Evolutionary conservation across 2,113 vertebrate genomes (phyloP), one percentile per base, ranked within the genome.

Genomic region (Entomyzon cyanotis): DNA sequence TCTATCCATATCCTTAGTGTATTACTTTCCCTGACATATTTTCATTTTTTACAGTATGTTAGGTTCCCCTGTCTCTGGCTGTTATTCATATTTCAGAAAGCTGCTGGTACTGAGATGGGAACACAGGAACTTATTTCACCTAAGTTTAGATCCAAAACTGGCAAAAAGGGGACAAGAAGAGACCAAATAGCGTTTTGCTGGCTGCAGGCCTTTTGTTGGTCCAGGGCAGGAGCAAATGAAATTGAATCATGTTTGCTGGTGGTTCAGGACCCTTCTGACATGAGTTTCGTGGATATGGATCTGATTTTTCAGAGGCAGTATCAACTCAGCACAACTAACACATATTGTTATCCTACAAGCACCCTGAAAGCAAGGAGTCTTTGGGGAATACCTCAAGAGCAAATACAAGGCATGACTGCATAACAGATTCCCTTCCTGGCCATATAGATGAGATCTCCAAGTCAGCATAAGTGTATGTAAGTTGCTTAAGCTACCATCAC

Each of bases 251-350:
- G 7, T 39, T 47, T 80, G 19, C 31, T 30, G 7, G 13, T 62
- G 21, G 33, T 39, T 82, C 28, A 64, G 37, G 25, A 77, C 33
- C 12, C 25, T 74, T 87, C 59, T n/a, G 35, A 74, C 6, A 22
- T 16, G 31, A 74, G 22, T 31, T 77, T 33, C 0, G 0, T 55
- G 33, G 7, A 59, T 49, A 62, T 1, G 1, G 27, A 53, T 53
- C n/a, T 53, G 39, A 63, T 46, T 71, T 73, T 55, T 52, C 23
- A 56, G 15, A 55, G 22, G 35, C 31, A 23, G 15, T 44, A 70
- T 47, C 47, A 73, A 31, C 15, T 25, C 63, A 87, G 25, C 12
- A 87, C 87, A 89, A 52, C 1, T 9, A 82, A 50, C 11, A 39
- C 12, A 60, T 8, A 24, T 16, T 24, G 27, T 50, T 85, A 47